phyloP scores from a whole-genome alignment of 2,797 vertebrate species.

The Gallinago stenura region DNA sequence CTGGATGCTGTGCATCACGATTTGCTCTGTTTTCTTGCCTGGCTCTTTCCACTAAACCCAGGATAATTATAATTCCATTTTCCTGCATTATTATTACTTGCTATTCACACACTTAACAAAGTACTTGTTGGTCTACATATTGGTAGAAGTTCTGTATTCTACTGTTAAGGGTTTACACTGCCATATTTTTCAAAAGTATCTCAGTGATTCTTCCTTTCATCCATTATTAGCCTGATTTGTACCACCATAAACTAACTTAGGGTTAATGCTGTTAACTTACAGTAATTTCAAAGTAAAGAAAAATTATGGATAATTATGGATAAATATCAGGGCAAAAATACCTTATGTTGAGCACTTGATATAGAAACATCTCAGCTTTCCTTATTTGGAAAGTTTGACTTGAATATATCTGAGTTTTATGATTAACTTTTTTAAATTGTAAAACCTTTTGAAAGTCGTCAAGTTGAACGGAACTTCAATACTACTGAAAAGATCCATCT shows the following conservation, averaged over 20 bases:
- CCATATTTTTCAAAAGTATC: neutral
- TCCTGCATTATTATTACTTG: neutral
- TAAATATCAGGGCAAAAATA: neutral
- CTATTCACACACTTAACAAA: neutral
- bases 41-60: neutral
- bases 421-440: neutral
- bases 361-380: neutral
- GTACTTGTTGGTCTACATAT: neutral
- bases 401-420: neutral
- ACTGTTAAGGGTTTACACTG: neutral
- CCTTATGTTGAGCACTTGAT: neutral
- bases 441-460: neutral
- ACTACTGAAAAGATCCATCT: neutral
- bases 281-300: neutral
- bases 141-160: neutral
- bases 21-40: neutral
- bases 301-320: neutral
- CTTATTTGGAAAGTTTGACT: neutral
- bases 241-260: neutral
- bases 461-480: neutral
- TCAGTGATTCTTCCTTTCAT: neutral
- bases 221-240: neutral
- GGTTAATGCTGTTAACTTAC: neutral
- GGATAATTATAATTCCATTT: neutral
- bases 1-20: neutral